Evolutionary conservation across 1,140 invertebrate species (phyloP), one percentile per base, ranked within the genome.

Genomic region (Ctenoplectra terminalis): DNA sequence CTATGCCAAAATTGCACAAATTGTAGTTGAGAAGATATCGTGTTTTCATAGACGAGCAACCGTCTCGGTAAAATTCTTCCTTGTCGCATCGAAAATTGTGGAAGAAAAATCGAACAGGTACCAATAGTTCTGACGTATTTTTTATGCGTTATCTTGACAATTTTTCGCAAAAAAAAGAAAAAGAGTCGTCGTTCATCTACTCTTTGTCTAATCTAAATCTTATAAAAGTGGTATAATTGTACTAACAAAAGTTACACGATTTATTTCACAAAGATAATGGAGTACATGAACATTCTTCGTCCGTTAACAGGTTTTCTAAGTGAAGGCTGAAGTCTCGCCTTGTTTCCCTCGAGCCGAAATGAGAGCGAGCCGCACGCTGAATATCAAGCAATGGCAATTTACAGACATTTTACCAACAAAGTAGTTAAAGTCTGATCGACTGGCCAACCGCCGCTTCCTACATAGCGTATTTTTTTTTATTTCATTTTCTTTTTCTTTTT

Each of bases 271-370:
- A 46, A 52, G 17, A 72, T 83, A 86, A 83, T 85, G 73, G 73
- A 87, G 83, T 87, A 89, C 83, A 93, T 91, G 88, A 92, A 23
- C 89, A 93, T 92, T 89, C 86, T 93, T 85, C 91, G 87, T 93
- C 84, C 91, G 91, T 93, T 92, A 89, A 93, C 92, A 94, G 92
- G 92, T 93, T 94, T 93, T 92, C 93, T 93, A 94, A 94, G 87
- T 93, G 92, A 93, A 89, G 87, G 90, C 89, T 87, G 91, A 91
- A 89, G 88, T 91, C 90, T 92, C 92, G 89, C 87, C 85, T 90
- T 89, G 86, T 90, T 89, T 90, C 89, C 84, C 86, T 82, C 79
- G 88, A 87, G 89, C 80, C 71, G 84, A 91, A 90, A 90, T 87
- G 87, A 91, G 89, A 89, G 85, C 90, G 89, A 90, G 86, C 83